Base-by-base conservation (phyloP, 2,113 vertebrate species). In the Gambusia holbrooki region DNA sequence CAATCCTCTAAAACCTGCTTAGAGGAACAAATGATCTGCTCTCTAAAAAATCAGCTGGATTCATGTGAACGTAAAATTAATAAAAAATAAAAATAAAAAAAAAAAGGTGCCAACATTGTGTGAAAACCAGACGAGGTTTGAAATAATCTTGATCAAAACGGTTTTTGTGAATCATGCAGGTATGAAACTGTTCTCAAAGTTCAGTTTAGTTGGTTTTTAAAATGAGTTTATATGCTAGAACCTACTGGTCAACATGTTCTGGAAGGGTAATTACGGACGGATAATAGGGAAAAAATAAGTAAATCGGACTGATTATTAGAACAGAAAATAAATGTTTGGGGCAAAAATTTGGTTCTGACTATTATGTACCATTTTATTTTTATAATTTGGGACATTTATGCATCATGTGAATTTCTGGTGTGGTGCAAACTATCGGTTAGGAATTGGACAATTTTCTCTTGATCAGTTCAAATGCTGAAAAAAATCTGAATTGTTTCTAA, bases 1-100 rank as follows among this genome's bases (percentile, higher is more conserved):
- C 1, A 48, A 15, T 84, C 61, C 42, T 40, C 61, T 9, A 62
- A 62, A 71, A 82, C 62, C 60, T 35, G 48, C 33, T 62, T 22
- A 69, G 15, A 79, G 33, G 54, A 30, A 71, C 48, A 65, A 25
- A 70, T 40, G 28, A 19, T 30, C 35, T 19, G 33, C 35, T 33
- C 58, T 30, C 40, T 8, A 70, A 22, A 3, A 61, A 64, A 78
- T 10, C 42, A 40, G 17, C 17, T 22, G 48, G 35, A 1, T 42
- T 58, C 45, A 71, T 0, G 35, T 37, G 62, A 45, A 62, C 10
- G 1, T 66, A 5, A 79, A 60, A 61, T 35, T 13, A 67, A 74
- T 63, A 2, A 3, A 30, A 30, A 30, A 33, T 8, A 8, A 11
- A 35, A 35, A 10, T 10, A 10, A 10, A 35, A 0, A 37, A 15